Evolutionary conservation across 64 coral and sea anemone species (phyloP), one percentile per base, ranked within the genome.

Genomic region (Stichodactyla mertensii): DNA sequence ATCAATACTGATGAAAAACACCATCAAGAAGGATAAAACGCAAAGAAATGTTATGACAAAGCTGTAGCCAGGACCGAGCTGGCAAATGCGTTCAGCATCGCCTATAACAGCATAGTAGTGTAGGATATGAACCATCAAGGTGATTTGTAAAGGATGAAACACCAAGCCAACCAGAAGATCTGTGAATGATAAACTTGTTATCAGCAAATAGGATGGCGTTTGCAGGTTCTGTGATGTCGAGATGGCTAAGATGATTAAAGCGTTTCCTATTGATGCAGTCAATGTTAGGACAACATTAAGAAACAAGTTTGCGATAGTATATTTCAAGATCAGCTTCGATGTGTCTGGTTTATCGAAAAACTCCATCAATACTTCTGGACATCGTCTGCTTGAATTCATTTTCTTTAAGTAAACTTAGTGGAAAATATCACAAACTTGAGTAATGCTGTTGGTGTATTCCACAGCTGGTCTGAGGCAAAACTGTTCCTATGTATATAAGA

Each of bases 161-260:
- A 81, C 52, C 24, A 81, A 10, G 6, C 78, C 78, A 81, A 81
- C 53, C 2, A 81, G 16, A 52, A 81, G 78, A 55, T 81, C 78
- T 53, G 78, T 54, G 52, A 81, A 81, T 0, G 78, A 45, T 22
- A 81, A 54, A 54, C 78, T 81, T 81, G 78, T 81, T 52, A 81
- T 81, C 78, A 81, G 52, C 14, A 81, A 55, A 20, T 81, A 81
- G 20, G 78, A 81, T 22, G 78, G 78, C 15, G 78, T 81, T 81
- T 81, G 78, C 8, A 81, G 78, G 52, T 81, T 81, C 78, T 53
- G 52, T 5, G 78, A 55, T 54, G 7, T 55, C 51, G 54, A 81
- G 78, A 81, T 81, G 78, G 78, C 78, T 7, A 51, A 16, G 53
- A 18, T 53, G 10, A 81, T 81, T 51, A 81, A 18, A 0, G 15